Evolutionary conservation across 2,797 vertebrate genomes (phyloP).

Genomic region (Pseudopleuronectes americanus): DNA sequence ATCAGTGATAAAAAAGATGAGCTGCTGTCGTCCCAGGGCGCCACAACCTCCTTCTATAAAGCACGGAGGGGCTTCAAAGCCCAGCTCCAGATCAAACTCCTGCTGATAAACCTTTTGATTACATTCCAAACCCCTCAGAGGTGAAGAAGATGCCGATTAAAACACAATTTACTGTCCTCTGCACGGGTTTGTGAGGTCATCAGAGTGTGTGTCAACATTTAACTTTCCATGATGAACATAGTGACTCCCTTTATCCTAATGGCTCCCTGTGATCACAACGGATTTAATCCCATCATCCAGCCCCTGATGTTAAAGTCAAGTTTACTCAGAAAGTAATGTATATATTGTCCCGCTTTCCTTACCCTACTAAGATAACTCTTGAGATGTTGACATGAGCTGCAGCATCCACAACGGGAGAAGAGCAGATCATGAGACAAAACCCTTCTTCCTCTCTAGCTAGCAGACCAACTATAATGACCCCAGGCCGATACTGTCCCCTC

Average conservation of each 20-base stretch:
- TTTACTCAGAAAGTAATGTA: background rate
- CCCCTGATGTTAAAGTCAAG: background rate
- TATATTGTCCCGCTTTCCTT: background rate
- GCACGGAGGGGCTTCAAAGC: slow-evolving; percentile 47
- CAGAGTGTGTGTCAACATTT: background rate
- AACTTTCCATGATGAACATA: background rate
- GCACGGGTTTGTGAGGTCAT: slow-evolving; percentile 1
- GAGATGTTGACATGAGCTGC: slow-evolving; percentile 14
- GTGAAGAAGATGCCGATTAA: slow-evolving; percentile 27
- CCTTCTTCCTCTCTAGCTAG: background rate
- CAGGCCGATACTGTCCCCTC: slow-evolving; percentile 19
- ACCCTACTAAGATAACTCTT: slow-evolving; percentile 15
- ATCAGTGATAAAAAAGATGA: slow-evolving; percentile 59
- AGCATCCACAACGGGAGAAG: slow-evolving; percentile 14
- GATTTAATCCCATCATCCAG: slow-evolving; percentile 10
- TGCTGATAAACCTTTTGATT: slow-evolving; percentile 45
- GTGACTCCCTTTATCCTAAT: background rate
- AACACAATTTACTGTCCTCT: slow-evolving; percentile 3
- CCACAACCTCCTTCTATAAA: slow-evolving; percentile 9
- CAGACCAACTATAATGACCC: background rate
- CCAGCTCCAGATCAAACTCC: slow-evolving; percentile 22
- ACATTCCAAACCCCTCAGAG: slow-evolving; percentile 22
- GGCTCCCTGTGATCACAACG: background rate
- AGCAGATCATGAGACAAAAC: too few relatives aligned
- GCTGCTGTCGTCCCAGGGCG: slow-evolving; percentile 42